These are phyloP conservation scores for Catharus minimus DNA, from an alignment of 2,113 vertebrate species.

Conservation along the genomic window DNA sequence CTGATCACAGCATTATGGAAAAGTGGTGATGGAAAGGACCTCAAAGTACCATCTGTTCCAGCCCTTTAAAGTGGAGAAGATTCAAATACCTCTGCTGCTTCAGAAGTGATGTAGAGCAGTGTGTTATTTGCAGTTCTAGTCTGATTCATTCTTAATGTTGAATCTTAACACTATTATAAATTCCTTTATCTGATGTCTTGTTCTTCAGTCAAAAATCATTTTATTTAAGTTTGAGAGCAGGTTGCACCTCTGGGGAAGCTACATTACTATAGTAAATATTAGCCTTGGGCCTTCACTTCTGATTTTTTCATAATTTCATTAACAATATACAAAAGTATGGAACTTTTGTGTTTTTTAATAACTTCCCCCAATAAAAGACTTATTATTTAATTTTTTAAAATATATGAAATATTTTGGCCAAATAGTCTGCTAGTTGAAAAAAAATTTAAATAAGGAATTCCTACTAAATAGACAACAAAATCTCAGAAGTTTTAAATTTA, in stretches of 20 bases:
- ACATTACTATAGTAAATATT: background rate
- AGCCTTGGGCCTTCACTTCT: background rate
- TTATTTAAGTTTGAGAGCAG: background rate
- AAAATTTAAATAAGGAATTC: background rate
- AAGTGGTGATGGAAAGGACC: background rate
- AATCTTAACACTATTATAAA: background rate
- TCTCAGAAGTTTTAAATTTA: background rate
- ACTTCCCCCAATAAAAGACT: accelerated
- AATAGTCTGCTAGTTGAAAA: background rate
- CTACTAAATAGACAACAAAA: background rate
- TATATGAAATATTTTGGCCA: background rate
- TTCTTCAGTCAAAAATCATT: background rate
- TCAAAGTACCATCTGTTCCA: background rate
- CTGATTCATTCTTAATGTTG: background rate
- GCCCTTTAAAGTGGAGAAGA: background rate
- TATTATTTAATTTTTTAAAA: background rate
- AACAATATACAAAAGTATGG: background rate
- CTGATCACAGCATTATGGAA: background rate
- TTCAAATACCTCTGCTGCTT: background rate
- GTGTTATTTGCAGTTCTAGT: background rate
- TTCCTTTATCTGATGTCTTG: background rate
- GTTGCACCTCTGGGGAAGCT: background rate
- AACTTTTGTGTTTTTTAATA: background rate
- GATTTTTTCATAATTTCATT: background rate
- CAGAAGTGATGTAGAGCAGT: background rate